Base-by-base conservation (phyloP, 2,113 vertebrate genomes). In the Propithecus coquereli region DNA sequence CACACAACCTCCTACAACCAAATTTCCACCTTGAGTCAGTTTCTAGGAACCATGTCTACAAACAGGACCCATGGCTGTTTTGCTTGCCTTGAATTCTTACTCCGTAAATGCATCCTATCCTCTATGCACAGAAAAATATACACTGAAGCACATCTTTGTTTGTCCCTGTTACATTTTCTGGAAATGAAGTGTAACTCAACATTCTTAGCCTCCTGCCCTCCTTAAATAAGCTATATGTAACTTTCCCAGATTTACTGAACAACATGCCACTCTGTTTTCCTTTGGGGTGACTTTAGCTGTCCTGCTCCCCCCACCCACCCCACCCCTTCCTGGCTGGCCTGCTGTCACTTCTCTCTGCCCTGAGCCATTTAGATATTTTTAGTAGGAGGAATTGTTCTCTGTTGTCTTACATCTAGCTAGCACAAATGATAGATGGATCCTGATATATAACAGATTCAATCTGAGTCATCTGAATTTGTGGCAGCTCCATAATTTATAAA, bases 221-320 rank as follows among this genome's bases (percentile, higher is more conserved):
- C 54, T 85, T 93, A 14, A 63, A 71, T 37, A 88, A 71, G 22
- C 18, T 12, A 6, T n/a, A 4, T 11, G 4, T 73, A 43, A 16
- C 27, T 82, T 73, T 89, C 32, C 68, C 23, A 90, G 73, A 47
- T 47, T 54, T 50, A 2, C 23, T 12, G 9, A 94, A 16, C 12
- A 65, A 18, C 5, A 4, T 7, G 37, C 32, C 23, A 59, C 37
- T 63, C 17, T 13, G 3, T 52, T 59, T 65, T 57, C 25, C 23
- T 45, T 59, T 82, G 17, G 20, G 12, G 1, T 40, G 23, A 8
- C 57, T 80, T 13, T 32, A 61, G 83, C 6, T 71, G 4, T 59
- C 25, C 12, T 8, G 2, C 8, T 5, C 0, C 18, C 4, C 1
- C 5, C 0, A 2, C 12, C 16, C n/a, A 3, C 9, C 2, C 13